Conservation (phyloP, 1,140 invertebrate genomes). For the Bombus superbus region DNA sequence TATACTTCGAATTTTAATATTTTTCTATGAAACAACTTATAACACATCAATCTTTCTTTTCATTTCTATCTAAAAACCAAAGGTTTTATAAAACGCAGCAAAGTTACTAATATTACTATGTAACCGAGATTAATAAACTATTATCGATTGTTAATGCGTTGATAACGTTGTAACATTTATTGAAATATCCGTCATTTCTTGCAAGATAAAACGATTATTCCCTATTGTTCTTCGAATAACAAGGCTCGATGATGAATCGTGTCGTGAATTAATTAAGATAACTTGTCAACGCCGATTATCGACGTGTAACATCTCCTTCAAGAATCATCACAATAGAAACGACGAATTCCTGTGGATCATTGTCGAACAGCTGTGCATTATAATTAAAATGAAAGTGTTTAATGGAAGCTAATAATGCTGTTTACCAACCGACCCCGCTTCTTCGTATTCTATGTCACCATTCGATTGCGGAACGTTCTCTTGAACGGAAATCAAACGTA, state of each 20-base stretch:
- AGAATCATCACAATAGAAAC: not conserved
- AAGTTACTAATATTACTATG: not conserved
- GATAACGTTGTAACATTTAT: not conserved
- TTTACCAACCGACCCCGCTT: not conserved
- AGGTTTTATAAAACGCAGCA: not conserved
- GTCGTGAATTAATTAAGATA: constrained; percentile 15
- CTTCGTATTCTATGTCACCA: not conserved
- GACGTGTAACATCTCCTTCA: not conserved
- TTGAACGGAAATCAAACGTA: constrained; percentile 46
- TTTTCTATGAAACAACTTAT: not conserved
- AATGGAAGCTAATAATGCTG: not conserved
- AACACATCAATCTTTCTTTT: not conserved
- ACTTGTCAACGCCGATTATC: not conserved
- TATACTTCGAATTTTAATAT: not conserved
- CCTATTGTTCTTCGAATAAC: not conserved
- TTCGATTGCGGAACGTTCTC: constrained; percentile 19
- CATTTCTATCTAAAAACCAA: no score
- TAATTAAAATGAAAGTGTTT: constrained; percentile 16
- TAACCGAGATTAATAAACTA: not conserved
- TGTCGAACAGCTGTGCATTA: not conserved
- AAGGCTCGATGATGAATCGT: not conserved
- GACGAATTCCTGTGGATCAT: not conserved
- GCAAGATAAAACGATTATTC: not conserved
- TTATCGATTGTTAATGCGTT: not conserved
- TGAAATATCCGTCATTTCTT: not conserved